Conservation (phyloP, 1,140 invertebrate species). For the Cataglyphis hispanica region DNA sequence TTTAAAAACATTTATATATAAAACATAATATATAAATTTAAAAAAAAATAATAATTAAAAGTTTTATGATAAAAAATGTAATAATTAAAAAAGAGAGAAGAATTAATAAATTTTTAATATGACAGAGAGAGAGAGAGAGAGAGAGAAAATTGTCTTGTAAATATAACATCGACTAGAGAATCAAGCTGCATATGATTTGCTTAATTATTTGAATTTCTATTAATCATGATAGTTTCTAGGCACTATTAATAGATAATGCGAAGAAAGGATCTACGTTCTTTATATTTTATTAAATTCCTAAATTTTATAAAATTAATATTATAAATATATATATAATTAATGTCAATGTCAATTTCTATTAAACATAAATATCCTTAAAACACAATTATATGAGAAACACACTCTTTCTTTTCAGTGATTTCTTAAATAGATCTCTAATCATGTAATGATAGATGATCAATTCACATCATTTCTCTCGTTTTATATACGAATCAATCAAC, state of each 20-base stretch:
- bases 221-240: neutral
- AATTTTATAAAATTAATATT: no score
- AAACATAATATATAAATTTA: no score
- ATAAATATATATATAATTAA: no score
- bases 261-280: neutral
- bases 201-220: slow-evolving; percentile 2
- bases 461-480: neutral
- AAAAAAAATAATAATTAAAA: no score
- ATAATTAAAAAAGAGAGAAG: no score
- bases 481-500: neutral
- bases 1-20: no score
- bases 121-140: no score
- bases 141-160: neutral
- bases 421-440: neutral
- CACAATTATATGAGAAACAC: neutral
- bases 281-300: no score
- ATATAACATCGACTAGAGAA: neutral
- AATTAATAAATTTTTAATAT: no score
- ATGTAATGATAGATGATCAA: neutral
- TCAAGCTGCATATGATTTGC: neutral
- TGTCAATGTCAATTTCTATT: no score
- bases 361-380: neutral
- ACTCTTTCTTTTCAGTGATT: neutral
- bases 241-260: neutral
- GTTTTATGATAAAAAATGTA: no score